Conservation (phyloP, 2,888 invertebrate species). For the Allygus modestus region DNA sequence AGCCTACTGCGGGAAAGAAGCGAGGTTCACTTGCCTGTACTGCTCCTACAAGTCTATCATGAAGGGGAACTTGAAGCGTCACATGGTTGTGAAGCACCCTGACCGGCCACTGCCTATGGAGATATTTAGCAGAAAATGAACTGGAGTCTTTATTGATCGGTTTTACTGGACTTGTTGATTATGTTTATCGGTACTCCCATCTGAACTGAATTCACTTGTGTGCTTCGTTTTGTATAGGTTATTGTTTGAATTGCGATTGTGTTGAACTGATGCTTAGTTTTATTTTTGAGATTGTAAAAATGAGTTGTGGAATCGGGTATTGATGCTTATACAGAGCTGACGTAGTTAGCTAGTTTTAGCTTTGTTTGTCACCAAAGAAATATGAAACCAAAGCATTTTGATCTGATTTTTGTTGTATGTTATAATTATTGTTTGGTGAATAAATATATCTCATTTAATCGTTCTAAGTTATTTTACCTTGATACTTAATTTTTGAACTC, state of each 20-base stretch:
- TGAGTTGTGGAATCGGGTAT: no score
- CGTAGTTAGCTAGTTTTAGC: no score
- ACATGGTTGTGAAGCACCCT: conserved; percentile 61
- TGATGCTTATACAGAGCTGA: no score
- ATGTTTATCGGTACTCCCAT: no score
- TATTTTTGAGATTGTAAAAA: no score
- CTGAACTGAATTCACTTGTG: no score
- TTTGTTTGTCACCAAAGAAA: no score
- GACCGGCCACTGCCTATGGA: conserved; percentile 22
- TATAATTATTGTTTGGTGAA: neutral
- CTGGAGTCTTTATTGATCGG: neutral
- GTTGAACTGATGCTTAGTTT: no score
- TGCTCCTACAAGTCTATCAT: conserved; percentile 67
- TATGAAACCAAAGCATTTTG: neutral
- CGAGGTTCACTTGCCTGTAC: conserved; percentile 66
- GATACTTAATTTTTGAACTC: no score
- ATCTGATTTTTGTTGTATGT: neutral
- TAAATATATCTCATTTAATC: neutral
- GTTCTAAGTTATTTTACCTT: neutral
- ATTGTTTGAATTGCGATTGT: no score
- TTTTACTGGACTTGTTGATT: no score
- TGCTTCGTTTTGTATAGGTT: no score
- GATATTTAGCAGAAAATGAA: conserved; percentile 39
- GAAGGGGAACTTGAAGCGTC: conserved; percentile 63
- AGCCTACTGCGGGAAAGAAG: conserved; percentile 70